Evolutionary conservation across 2,113 vertebrate species (phyloP), one percentile per base, ranked within the genome.

Genomic region (Pao palembangensis): DNA sequence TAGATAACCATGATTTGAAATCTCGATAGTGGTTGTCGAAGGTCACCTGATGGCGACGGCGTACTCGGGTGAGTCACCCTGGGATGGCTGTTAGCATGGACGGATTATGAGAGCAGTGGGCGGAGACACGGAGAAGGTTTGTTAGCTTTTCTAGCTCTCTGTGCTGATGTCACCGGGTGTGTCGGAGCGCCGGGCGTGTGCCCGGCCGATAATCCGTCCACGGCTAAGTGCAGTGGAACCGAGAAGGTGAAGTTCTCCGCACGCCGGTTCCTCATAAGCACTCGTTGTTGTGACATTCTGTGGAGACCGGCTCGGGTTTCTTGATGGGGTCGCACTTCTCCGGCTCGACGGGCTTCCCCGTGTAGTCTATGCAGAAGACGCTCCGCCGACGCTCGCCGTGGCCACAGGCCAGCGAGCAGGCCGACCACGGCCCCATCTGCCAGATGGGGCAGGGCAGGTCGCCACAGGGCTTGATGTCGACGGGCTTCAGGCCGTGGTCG

Each of bases 381-480:
- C 82, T 90, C 64, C 92, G 93, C 0, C 72, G 90, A 67, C 92
- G 87, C 62, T 89, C 61, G 0, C 94, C 92, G 17, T 83, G 78
- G 14, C 92, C 93, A 14, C 91, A 91, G 38, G 89, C 93, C 69
- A 86, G 88, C 61, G 94, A 96, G 80, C 94, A 96, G 1, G 89
- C 82, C 3, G 93, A 94, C 92, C 92, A 96, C 1, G 84, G 85
- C 0, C 88, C 91, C 84, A 88, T 80, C 58, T 89, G 91, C 96
- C 94, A 98, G 0, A 93, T 90, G 0, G 94, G 93, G 54, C 96
- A 98, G 0, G 91, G 94, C 67, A 91, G 4, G 11, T 94, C 93
- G 2, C 88, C 92, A 0, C 96, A 98, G 41, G 94, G 87, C 64
- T 90, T 92, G 84, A 94, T 89, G 84, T 95, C 95, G 31, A 86